Conservation (phyloP, 2,113 vertebrate genomes). For the Triplophysa tibetana region DNA sequence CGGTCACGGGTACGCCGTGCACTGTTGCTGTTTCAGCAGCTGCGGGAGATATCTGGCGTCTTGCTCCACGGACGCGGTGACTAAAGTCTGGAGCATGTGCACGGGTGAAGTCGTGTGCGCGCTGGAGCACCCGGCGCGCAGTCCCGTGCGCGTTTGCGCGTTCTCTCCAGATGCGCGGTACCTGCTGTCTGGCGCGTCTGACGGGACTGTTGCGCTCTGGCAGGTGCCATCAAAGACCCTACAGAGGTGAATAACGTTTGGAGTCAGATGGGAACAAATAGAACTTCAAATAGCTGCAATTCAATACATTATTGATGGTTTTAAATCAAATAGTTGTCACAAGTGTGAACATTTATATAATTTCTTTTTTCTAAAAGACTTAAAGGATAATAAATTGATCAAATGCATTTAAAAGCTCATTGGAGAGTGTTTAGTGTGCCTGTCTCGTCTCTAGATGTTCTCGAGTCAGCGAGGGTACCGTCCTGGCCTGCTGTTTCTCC, state of each 20-base stretch:
- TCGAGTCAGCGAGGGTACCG: slow-evolving; percentile 77
- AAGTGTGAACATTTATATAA: no score
- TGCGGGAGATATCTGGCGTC: slow-evolving; percentile 78
- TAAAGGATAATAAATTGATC: no score
- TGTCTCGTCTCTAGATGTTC: slow-evolving; percentile 69
- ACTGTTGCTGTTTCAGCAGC: slow-evolving; percentile 84
- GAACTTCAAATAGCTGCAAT: not conserved
- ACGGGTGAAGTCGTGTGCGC: slow-evolving; percentile 65
- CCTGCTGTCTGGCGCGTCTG: slow-evolving; percentile 78
- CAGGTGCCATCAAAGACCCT: slow-evolving; percentile 64
- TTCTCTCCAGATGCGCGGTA: slow-evolving; percentile 69
- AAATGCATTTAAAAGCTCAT: not conserved
- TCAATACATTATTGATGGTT: no score
- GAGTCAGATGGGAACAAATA: no score
- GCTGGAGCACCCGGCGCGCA: slow-evolving; percentile 77
- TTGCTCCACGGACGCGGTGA: slow-evolving; percentile 82
- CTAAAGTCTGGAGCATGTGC: slow-evolving; percentile 69
- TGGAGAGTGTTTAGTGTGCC: not conserved
- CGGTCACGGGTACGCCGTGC: slow-evolving; percentile 81
- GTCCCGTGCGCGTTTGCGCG: slow-evolving; percentile 80
- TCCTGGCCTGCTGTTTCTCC: slow-evolving; percentile 85
- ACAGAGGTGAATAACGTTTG: slow-evolving; percentile 68
- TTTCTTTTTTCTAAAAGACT: no score
- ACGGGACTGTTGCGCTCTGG: slow-evolving; percentile 82
- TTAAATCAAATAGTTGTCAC: no score